Evolutionary conservation across 2,888 invertebrate species (phyloP), one percentile per base, ranked within the genome.

Genomic region (Erebia palarica): DNA sequence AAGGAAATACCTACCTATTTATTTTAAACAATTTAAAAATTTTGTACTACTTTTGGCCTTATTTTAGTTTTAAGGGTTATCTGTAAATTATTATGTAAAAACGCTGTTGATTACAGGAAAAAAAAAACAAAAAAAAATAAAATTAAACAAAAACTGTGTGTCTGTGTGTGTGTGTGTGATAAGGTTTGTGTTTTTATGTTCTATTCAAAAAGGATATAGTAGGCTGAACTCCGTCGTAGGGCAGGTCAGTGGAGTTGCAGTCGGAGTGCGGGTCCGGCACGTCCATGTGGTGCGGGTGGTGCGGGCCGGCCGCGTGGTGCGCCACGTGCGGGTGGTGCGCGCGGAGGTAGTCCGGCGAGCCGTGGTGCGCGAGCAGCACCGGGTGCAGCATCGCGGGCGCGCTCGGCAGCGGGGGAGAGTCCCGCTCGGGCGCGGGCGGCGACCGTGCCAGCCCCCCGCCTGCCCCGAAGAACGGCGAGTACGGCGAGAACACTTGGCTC

Each of bases 201-300:
- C 78, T 93, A 94, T 95, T 94, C 86, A 95, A 95, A 97, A 98
- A 98, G 96, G 98, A 98, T 97, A 98, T 97, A 95, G 97, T 97
- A 96, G 97, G 97, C 94, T 97, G 97, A 94, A 97, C 95, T 90
- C 97, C 97, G 91, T 98, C 98, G 95, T 97, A 98, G 85, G 96
- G 96, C 93, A 97, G 96, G 92, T 98, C 98, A 76, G 96, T 97
- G 83, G 97, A 96, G 94, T 97, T 97, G 95, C 97, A 97, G 94
- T 98, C 97, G 79, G 97, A 97, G 88, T 96, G 96, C 76, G 96
- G 95, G 90, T 97, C 97, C 84, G 96, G 96, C 86, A 96, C 95
- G 94, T 97, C 97, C 95, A 96, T 96, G 95, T 91, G 96, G 95
- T 94, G 97, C 94, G 95, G 96, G 95, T 85, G 95, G 94, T 83